Evolutionary conservation across 2,797 vertebrate genomes (phyloP).

Genomic region (Neopelma chrysocephalum): DNA sequence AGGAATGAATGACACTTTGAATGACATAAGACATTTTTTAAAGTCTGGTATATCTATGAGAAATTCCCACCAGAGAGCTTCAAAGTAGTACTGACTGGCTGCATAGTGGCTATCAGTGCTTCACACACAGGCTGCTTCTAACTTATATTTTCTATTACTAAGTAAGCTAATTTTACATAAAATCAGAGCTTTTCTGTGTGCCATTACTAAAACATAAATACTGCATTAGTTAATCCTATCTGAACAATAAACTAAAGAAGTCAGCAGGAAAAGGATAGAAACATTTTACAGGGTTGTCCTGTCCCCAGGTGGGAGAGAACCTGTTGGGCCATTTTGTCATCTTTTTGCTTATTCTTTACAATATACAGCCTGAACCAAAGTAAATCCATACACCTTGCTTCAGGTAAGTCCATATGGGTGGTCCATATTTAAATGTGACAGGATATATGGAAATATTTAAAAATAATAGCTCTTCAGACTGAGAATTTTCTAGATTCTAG

Average conservation of each 20-base stretch:
- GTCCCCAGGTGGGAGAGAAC: neutral
- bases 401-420: neutral
- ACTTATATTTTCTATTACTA: neutral
- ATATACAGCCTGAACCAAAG: neutral
- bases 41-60: neutral
- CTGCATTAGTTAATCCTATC: neutral
- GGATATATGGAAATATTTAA: neutral
- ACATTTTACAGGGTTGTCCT: neutral
- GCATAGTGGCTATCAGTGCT: neutral
- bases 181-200: neutral
- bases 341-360: neutral
- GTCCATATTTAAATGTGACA: neutral
- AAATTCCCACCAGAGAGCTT: neutral
- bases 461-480: neutral
- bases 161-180: neutral
- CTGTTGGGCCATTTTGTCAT: neutral
- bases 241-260: neutral
- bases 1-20: neutral
- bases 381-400: neutral
- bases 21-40: neutral
- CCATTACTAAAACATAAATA: neutral
- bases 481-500: neutral
- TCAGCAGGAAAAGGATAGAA: neutral
- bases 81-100: neutral
- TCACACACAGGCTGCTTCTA: neutral